Evolutionary conservation across 2,888 invertebrate genomes (phyloP), one percentile per base, ranked within the genome.

Genomic region (Noctua fimbriata): DNA sequence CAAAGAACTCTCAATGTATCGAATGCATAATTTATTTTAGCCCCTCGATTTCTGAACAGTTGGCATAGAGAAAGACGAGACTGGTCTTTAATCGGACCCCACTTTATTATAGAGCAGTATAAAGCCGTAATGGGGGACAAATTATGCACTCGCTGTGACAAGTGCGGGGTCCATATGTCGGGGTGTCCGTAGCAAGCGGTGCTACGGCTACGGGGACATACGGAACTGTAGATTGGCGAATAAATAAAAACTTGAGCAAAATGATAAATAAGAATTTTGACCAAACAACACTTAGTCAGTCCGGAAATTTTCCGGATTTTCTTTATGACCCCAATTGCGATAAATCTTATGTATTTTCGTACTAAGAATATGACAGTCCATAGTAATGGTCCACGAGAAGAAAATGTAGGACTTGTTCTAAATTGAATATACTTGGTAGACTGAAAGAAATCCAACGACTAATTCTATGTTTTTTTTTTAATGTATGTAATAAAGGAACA

Each of bases 151-250:
- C 76, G 84, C 89, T 90, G 92, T 93, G 95, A 95, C 96, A 96
- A 96, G 96, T 96, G 96, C 95, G 91, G 91, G 79, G 91, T 94
- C 90, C 96, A 96, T 96, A 96, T 96, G 97, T 93, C 96, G 93
- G 91, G 92, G 96, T 96, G 96, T 96, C 94, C 94, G 94, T 85
- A 93, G 91, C 91, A 95, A 96, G 93, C 93, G 95, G 73, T 83
- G 69, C 85, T 77, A 76, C 24, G 73, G 60, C 76, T 74, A 63
- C 1, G 6, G 83, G n/a, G 88, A 94, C 94, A 92, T 90, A 95
- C 92, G 67, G 91, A 0, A 6, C 4, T 24, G 3, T 47, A 76
- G 65, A 52, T 73, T 74, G 28, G 44, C 41, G 9, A 73, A 47
- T 52, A 36, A 21, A 4, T 36, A 21, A 16, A 21, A 32, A 9